A percentile compares a stretch with the other conserved stretches of the same genome.
phyloP scores from a whole-genome alignment of 2,888 invertebrate genomes.

The Ctena decussata region DNA sequence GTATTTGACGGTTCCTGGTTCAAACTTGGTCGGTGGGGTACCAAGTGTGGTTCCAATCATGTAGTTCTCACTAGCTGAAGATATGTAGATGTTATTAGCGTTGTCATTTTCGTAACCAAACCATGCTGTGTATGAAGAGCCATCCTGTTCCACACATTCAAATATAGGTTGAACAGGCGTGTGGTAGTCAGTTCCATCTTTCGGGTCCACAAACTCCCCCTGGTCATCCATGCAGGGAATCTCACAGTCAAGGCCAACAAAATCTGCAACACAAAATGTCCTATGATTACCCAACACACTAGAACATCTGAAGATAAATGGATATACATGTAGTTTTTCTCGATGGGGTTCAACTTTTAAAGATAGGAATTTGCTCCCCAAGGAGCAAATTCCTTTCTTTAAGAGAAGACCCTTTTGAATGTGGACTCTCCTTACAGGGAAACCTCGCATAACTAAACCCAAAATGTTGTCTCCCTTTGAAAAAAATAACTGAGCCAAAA shows the following conservation, averaged over 20 bases:
- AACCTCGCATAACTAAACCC: no score
- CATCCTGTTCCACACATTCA: slow-evolving; percentile 57
- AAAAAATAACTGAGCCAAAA: no score
- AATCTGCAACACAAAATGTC: slow-evolving; percentile 66
- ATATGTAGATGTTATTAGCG: slow-evolving; percentile 72
- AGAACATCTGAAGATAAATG: no score
- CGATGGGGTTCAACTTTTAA: no score
- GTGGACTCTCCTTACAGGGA: no score
- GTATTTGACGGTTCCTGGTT: slow-evolving; percentile 61
- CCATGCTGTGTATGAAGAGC: slow-evolving; percentile 65
- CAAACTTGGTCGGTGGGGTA: slow-evolving; percentile 64
- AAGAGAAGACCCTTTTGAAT: no score
- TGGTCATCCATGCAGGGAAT: slow-evolving; percentile 72
- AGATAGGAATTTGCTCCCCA: no score
- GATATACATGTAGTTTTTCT: no score
- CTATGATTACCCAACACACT: no score
- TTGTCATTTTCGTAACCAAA: slow-evolving; percentile 78
- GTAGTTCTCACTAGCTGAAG: slow-evolving; percentile 64
- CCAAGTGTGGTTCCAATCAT: not conserved
- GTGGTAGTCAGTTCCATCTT: slow-evolving; percentile 59
- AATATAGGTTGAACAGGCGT: slow-evolving; percentile 62
- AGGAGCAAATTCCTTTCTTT: no score
- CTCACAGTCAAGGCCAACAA: slow-evolving; percentile 75
- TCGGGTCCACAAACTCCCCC: slow-evolving; percentile 68
- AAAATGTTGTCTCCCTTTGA: no score